Percentiles rank a stretch among this genome's conserved stretches.
Evolutionary conservation across 2,888 invertebrate genomes (phyloP).

Genomic region (Oxycera nigricornis): DNA sequence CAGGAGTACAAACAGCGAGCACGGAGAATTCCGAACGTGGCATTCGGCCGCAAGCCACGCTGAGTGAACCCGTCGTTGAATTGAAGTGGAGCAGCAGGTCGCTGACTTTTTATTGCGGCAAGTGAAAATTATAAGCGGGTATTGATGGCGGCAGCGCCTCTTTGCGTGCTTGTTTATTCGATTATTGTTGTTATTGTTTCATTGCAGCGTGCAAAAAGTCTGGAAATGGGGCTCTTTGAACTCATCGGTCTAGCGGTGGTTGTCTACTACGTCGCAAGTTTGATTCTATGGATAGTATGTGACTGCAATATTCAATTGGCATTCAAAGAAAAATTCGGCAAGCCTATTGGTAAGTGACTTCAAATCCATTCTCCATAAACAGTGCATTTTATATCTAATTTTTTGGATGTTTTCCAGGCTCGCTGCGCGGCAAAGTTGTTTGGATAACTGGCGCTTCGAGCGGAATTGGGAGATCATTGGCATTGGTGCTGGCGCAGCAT

Average conservation of each 20-base stretch:
- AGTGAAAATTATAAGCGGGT: too few species aligned
- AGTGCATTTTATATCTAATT: not conserved
- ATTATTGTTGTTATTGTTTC: not conserved
- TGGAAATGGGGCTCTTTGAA: conserved; percentile 59
- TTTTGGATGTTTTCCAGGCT: conserved; percentile 58
- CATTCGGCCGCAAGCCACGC: too few species aligned
- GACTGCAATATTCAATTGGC: conserved; percentile 70
- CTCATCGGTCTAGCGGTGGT: conserved; percentile 54
- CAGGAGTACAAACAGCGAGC: too few species aligned
- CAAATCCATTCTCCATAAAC: not conserved
- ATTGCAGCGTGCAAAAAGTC: not conserved
- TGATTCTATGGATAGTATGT: conserved; percentile 63
- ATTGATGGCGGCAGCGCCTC: too few species aligned
- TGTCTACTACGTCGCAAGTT: conserved; percentile 65
- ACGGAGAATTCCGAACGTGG: too few species aligned
- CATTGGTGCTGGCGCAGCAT: conserved; percentile 70
- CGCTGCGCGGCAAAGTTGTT: conserved; percentile 72
- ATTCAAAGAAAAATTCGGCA: conserved; percentile 69
- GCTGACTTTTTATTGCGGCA: too few species aligned
- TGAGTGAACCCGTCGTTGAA: too few species aligned
- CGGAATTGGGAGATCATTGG: conserved; percentile 80
- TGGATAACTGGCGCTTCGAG: conserved; percentile 88
- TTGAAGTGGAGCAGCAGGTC: too few species aligned
- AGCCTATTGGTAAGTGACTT: conserved; percentile 65
- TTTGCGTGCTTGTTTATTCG: too few species aligned